Evolutionary conservation across 37 sponge, comb jelly and placozoan genomes (phyloP), one percentile per base, ranked within the genome.

Genomic region (Cliona cf. orientalis): DNA sequence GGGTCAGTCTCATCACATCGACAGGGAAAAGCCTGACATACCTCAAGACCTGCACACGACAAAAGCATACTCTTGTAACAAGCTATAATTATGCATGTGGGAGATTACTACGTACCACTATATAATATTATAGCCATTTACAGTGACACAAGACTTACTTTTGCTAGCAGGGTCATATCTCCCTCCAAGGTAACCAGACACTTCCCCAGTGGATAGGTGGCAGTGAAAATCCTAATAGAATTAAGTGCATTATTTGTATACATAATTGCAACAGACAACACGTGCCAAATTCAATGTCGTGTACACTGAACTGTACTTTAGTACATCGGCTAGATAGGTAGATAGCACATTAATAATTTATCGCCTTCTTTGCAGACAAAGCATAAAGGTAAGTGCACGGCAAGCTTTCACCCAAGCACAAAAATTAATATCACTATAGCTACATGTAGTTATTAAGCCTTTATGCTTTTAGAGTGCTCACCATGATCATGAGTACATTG

Each of bases 131-230:
- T 17, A 65, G 71, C 58, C 0, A 84, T 23, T 17, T 41, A 73
- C 21, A 1, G 56, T 6, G 29, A 1, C 60, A 80, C 56, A 42
- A 79, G 0, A 72, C 89, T 36, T 71, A 90, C 93, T 41, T 41
- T 82, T 91, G 9, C 46, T 72, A 5, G 45, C 46, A 0, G 75
- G 58, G 62, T 86, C 66, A 65, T 82, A 95, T 5, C 34, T 72
- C 17, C 95, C 95, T 34, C 89, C 95, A 14, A 95, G 84, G 61
- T 95, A 95, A 32, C 95, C 95, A 46, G 49, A 59, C 2, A 95
- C 92, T 46, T 95, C 95, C 22, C 59, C 76, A 38, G 31, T 78
- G 39, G 77, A 68, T 65, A 95, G 58, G 58, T 91, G 95, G 57
- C 84, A 66, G 58, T 95, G 95, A 45, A 84, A 95, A 58, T 91